These are phyloP conservation scores for Lytechinus variegatus DNA, from an alignment of 35 echinoderm and acorn worm species.

Conservation along the genomic window DNA sequence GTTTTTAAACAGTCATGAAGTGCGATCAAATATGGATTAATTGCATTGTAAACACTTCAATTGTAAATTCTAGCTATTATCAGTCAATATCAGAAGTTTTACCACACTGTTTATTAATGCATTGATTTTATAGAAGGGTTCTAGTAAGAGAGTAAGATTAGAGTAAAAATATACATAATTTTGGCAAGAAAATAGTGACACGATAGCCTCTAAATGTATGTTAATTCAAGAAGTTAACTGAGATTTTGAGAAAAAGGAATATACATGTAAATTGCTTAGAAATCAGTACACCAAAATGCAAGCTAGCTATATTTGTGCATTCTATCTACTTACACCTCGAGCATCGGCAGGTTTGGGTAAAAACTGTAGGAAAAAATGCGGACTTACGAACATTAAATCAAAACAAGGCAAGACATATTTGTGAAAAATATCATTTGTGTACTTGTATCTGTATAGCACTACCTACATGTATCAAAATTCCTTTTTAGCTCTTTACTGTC, in stretches of 20 bases:
- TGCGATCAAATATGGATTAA: too few relatives aligned
- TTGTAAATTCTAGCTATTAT: not conserved
- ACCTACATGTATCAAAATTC: too few relatives aligned
- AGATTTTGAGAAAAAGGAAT: not conserved
- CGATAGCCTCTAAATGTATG: not conserved
- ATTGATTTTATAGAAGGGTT: not conserved
- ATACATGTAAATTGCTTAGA: not conserved
- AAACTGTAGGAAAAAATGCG: not conserved
- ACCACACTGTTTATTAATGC: not conserved
- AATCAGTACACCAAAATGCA: not conserved
- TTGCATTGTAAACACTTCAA: not conserved
- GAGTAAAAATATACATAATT: not conserved
- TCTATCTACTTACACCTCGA: conserved; percentile 27
- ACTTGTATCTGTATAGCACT: too few relatives aligned
- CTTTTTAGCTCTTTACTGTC: too few relatives aligned
- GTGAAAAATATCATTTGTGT: not conserved
- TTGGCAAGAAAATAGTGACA: not conserved
- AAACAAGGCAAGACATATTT: not conserved
- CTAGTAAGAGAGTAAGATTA: not conserved
- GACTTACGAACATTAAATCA: not conserved
- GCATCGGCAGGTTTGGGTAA: not conserved
- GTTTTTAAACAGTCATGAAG: too few relatives aligned
- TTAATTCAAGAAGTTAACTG: not conserved
- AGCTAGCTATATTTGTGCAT: not conserved
- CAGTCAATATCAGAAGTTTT: not conserved